A percentile compares a stretch with the other conserved stretches of the same genome.
Conservation (phyloP, 2,797 vertebrate species). For the Artibeus jamaicensis region DNA sequence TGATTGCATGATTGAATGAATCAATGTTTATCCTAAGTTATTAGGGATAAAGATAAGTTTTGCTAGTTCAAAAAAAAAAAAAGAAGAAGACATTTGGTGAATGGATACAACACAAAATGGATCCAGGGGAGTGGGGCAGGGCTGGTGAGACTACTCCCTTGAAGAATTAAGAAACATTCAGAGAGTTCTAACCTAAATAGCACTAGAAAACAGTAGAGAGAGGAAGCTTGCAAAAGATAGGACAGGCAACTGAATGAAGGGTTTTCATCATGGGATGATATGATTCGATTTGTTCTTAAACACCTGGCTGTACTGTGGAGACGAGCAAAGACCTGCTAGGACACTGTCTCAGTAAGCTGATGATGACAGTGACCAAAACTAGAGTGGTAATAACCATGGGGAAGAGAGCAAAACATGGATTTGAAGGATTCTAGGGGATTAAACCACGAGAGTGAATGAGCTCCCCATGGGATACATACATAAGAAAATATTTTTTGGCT, state of each 20-base stretch:
- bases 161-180: neutral
- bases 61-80: neutral
- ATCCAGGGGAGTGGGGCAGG: neutral
- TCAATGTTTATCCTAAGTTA: neutral
- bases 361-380: neutral
- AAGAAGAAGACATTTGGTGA: neutral
- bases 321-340: neutral
- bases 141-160: fast-evolving
- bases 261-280: neutral
- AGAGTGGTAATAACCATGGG: neutral
- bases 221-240: neutral
- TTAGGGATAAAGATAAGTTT: neutral
- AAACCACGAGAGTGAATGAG: neutral
- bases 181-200: neutral
- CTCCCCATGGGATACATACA: neutral
- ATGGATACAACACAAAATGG: neutral
- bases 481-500: constrained; percentile 37
- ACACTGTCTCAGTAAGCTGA: neutral
- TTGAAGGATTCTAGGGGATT: neutral
- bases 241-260: neutral
- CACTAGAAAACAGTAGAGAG: neutral
- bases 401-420: neutral
- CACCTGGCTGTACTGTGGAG: neutral
- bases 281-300: neutral
- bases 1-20: neutral